Conservation (phyloP, 2,797 vertebrate species). For the Hippocampus kuda region DNA sequence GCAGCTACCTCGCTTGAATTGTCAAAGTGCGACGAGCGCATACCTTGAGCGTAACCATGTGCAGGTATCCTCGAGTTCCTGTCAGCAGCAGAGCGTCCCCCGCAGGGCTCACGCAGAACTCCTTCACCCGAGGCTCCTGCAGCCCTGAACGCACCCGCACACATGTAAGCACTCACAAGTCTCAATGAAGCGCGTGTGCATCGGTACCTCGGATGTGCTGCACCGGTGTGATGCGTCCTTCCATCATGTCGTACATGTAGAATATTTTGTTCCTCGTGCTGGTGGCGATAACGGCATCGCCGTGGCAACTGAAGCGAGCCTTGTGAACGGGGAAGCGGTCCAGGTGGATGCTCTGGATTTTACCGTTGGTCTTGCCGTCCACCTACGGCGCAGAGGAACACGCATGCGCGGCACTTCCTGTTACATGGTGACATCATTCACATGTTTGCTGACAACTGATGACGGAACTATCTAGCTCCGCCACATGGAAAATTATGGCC, state of each 20-base stretch:
- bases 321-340: constrained; percentile 81
- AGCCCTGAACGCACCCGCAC: constrained; percentile 51
- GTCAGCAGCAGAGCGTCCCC: constrained; percentile 77
- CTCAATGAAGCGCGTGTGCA: neutral
- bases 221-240: constrained; percentile 75
- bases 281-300: constrained; percentile 82
- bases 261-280: constrained; percentile 78
- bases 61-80: constrained; percentile 79
- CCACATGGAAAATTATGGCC: too few species aligned
- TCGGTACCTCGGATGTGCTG: constrained; percentile 64
- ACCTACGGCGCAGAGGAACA: constrained; percentile 63
- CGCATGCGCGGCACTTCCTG: neutral
- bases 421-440: too few species aligned
- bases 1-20: too few species aligned
- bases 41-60: constrained; percentile 86
- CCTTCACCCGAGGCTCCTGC: constrained; percentile 73
- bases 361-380: constrained; percentile 83
- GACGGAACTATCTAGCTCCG: too few species aligned
- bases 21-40: neutral
- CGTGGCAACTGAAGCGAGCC: constrained; percentile 77
- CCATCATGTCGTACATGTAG: constrained; percentile 94
- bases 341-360: constrained; percentile 89
- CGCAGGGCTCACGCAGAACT: constrained; percentile 83
- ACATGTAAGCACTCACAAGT: neutral
- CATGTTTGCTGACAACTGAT: too few species aligned